These are phyloP conservation scores for Scelioninae gen. 2 DNA, from an alignment of 2,888 invertebrate genomes.

Conservation along the genomic window DNA sequence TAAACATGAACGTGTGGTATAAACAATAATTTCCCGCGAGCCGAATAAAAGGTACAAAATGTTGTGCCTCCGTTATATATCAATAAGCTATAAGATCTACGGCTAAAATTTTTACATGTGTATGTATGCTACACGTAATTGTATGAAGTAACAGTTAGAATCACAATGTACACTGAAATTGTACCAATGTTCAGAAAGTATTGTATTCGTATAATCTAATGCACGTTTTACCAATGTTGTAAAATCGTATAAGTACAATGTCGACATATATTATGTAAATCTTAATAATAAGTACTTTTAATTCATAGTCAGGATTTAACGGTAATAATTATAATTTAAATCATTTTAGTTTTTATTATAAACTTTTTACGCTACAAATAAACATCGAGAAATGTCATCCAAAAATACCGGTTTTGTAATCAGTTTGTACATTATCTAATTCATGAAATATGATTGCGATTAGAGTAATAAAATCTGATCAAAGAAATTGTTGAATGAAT, in stretches of 20 bases:
- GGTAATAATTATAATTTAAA: no score
- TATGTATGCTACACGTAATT: slow-evolving; percentile 14
- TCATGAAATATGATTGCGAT: no score
- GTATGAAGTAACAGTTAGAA: slow-evolving; percentile 22
- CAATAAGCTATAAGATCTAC: slow-evolving; percentile 10
- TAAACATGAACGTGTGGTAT: slow-evolving; percentile 18
- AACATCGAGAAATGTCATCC: no score
- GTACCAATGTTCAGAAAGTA: slow-evolving; percentile 28
- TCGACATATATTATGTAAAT: slow-evolving; percentile 10
- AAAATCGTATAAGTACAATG: slow-evolving; percentile 23
- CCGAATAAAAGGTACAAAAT: slow-evolving; percentile 27
- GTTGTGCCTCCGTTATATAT: slow-evolving; percentile 16
- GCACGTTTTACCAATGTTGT: slow-evolving; percentile 27
- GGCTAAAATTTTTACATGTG: slow-evolving; percentile 5
- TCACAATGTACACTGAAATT: slow-evolving; percentile 28
- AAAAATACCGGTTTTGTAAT: no score
- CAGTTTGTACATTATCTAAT: no score
- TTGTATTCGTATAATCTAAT: slow-evolving; percentile 1
- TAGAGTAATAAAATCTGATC: no score
- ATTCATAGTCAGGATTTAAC: no score
- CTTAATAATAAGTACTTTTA: slow-evolving; percentile 18
- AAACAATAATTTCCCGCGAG: slow-evolving; percentile 22
- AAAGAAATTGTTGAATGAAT: no score
- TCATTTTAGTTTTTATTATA: no score
- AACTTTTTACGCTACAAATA: no score